Conservation (phyloP, 35 echinoderm and acorn worm genomes). For the Chiridota heheva region DNA sequence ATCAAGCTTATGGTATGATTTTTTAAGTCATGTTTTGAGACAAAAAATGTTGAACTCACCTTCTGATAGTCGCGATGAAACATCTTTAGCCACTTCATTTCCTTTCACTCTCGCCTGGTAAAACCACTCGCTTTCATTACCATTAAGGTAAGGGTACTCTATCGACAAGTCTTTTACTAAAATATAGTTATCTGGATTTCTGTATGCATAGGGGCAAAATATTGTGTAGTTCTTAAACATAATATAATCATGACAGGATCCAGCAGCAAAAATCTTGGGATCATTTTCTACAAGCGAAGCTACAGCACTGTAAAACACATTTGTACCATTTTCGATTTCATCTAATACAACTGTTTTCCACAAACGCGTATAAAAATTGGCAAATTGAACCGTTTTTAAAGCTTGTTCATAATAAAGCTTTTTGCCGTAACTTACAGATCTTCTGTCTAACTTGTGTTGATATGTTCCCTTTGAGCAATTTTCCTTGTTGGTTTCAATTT, state of each 20-base stretch:
- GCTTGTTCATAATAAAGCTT: constrained; percentile 81
- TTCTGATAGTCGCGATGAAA: constrained; percentile 5
- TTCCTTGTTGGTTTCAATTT: constrained; percentile 65
- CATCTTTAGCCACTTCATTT: constrained; percentile 31
- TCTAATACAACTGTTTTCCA: constrained; percentile 68
- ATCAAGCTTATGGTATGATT: neutral
- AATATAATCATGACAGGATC: constrained; percentile 80
- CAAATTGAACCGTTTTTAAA: constrained; percentile 64
- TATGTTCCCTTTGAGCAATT: constrained; percentile 78
- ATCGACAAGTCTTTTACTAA: constrained; percentile 87
- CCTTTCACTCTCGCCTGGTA: constrained; percentile 79
- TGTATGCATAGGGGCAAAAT: constrained; percentile 94
- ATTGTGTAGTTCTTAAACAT: constrained; percentile 65
- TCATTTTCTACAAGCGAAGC: constrained; percentile 89
- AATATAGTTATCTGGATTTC: constrained; percentile 58
- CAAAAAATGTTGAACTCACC: constrained; percentile 17
- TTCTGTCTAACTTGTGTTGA: constrained; percentile 40
- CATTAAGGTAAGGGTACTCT: constrained; percentile 74
- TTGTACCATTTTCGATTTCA: constrained; percentile 63
- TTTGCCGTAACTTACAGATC: constrained; percentile 76
- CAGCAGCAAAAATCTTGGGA: constrained; percentile 85
- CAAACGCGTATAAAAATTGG: constrained; percentile 85
- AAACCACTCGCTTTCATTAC: constrained; percentile 87
- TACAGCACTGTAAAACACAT: constrained; percentile 87
- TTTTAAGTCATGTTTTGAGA: neutral